phyloP scores from a whole-genome alignment of 2,797 vertebrate genomes.

The Hipposideros larvatus region DNA sequence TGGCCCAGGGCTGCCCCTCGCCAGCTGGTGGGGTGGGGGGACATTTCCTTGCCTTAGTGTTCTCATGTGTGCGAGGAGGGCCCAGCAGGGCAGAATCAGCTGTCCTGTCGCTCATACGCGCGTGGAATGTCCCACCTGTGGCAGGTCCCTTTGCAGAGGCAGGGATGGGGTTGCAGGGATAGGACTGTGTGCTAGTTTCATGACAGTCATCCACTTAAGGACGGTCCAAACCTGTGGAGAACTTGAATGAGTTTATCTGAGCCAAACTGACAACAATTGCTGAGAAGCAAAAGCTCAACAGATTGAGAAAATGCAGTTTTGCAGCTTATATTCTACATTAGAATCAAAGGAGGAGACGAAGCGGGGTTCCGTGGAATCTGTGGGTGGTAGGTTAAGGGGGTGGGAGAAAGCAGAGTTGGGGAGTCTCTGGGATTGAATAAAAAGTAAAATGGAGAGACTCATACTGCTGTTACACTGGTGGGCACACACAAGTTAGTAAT shows the following conservation, averaged over 20 bases:
- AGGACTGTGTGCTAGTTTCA: accelerated
- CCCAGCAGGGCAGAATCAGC: not conserved
- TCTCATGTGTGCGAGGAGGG: not conserved
- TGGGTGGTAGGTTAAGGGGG: not conserved
- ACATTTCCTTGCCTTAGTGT: not conserved
- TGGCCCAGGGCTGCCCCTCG: accelerated
- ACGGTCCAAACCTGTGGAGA: not conserved
- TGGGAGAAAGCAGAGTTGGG: not conserved
- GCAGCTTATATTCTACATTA: accelerated
- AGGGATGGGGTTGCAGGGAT: not conserved
- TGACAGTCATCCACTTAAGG: too few relatives aligned
- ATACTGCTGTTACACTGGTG: accelerated
- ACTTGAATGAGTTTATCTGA: too few relatives aligned
- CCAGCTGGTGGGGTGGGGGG: accelerated
- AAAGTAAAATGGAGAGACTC: not conserved
- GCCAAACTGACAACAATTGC: too few relatives aligned
- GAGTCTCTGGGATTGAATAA: accelerated
- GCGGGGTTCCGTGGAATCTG: not conserved
- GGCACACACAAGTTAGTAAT: too few relatives aligned
- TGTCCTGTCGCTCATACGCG: too few relatives aligned
- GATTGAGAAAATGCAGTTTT: not conserved
- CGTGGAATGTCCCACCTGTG: accelerated
- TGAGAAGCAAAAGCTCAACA: accelerated
- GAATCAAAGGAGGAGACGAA: accelerated
- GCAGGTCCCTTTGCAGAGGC: not conserved